Percentiles rank a stretch among this genome's conserved stretches.
phyloP scores from a whole-genome alignment of 1,140 invertebrate genomes.

The Heterodera schachtii region DNA sequence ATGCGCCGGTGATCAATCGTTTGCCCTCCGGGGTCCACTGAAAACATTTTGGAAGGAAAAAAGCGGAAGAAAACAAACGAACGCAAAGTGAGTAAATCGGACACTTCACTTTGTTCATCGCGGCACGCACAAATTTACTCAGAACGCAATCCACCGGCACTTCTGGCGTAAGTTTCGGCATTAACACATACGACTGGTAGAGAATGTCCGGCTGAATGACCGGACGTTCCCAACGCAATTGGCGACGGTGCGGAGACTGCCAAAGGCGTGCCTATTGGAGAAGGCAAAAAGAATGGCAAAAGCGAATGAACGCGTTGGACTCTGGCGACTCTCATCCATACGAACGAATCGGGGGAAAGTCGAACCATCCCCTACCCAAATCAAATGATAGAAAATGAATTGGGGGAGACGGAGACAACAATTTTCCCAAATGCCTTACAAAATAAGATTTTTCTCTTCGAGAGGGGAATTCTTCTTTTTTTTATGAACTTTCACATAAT shows the following conservation, averaged over 20 bases:
- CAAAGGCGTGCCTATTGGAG: constrained; percentile 40
- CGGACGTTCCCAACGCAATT: constrained; percentile 36
- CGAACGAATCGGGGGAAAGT: no score
- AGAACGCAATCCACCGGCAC: constrained; percentile 81
- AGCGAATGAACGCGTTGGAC: no score
- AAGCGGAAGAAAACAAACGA: constrained; percentile 56
- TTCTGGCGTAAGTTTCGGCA: constrained; percentile 70
- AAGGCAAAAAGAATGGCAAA: background rate
- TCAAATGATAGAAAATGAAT: no score
- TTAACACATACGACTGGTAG: constrained; percentile 54
- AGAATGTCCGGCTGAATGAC: constrained; percentile 50
- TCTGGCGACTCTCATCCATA: no score
- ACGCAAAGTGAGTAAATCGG: constrained; percentile 94
- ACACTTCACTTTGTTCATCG: constrained; percentile 98
- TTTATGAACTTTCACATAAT: no score
- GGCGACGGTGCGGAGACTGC: constrained; percentile 17
- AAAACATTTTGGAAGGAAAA: constrained; percentile 24
- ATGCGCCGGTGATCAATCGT: constrained; percentile 93
- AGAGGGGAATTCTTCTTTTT: no score
- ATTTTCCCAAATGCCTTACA: no score
- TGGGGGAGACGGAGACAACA: no score
- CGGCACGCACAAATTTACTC: constrained; percentile 87
- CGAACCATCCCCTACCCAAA: no score
- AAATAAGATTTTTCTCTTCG: no score
- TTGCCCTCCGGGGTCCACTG: constrained; percentile 97